These are phyloP conservation scores for Polypterus bichir DNA, from an alignment of 2,113 vertebrate species.

Conservation along the genomic window DNA sequence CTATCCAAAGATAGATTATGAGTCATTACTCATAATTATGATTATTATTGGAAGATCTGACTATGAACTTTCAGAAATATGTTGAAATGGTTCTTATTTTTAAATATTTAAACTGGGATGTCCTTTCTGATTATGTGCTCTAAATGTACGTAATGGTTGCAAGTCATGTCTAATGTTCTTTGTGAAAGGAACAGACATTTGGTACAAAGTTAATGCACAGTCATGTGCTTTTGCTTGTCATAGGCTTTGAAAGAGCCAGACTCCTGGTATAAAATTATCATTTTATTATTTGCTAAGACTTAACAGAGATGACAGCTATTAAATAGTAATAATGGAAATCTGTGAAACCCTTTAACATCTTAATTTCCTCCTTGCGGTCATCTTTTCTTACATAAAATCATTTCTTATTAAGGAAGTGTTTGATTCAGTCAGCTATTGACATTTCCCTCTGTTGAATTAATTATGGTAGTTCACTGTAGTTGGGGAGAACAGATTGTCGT, in stretches of 20 bases:
- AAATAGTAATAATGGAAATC: slow-evolving; percentile 9
- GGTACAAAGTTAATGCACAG: not conserved
- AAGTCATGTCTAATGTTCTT: slow-evolving; percentile 3
- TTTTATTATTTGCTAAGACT: slow-evolving; percentile 9
- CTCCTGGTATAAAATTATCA: slow-evolving; percentile 6
- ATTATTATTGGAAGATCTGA: too few relatives aligned
- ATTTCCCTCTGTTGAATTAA: slow-evolving; percentile 3
- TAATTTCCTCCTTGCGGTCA: slow-evolving; percentile 11
- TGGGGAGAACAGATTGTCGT: too few relatives aligned
- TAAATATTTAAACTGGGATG: not conserved
- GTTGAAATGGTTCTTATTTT: too few relatives aligned
- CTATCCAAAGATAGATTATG: too few relatives aligned
- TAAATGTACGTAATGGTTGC: not conserved
- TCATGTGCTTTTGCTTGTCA: slow-evolving; percentile 9
- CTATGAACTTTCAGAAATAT: too few relatives aligned
- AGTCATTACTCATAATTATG: too few relatives aligned
- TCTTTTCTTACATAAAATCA: slow-evolving; percentile 2
- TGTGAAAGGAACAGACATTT: slow-evolving; percentile 7
- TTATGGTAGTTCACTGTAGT: not conserved
- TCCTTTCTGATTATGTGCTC: not conserved
- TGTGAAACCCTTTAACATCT: slow-evolving; percentile 9
- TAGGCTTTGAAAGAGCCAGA: not conserved
- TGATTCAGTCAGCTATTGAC: slow-evolving; percentile 8
- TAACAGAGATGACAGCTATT: slow-evolving; percentile 7
- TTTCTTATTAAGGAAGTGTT: not conserved